Percentiles rank a stretch among this genome's conserved stretches.
These are phyloP conservation scores for Prostheceraeus crozeri DNA, from an alignment of 2,888 invertebrate species.

Conservation along the genomic window DNA sequence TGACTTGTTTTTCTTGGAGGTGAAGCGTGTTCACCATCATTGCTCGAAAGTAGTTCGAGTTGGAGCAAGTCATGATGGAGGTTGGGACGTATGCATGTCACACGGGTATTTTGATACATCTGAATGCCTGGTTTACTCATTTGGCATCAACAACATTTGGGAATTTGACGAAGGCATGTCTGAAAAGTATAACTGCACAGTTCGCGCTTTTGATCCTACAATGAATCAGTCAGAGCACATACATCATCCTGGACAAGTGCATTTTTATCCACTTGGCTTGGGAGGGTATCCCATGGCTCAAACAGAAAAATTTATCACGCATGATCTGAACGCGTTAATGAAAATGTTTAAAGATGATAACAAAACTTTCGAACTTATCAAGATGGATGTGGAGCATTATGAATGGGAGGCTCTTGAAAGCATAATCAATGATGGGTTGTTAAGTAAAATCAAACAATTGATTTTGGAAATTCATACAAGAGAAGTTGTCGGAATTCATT, in stretches of 20 bases:
- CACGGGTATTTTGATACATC: background rate
- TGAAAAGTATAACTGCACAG: background rate
- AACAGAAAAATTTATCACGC: too few species aligned
- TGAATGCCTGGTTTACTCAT: background rate
- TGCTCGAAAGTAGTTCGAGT: too few species aligned
- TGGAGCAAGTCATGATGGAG: too few species aligned
- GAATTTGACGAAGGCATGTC: background rate
- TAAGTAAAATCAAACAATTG: background rate
- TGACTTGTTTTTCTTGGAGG: too few species aligned
- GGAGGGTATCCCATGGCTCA: background rate
- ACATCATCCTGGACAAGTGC: too few species aligned
- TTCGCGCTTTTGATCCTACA: constrained; percentile 1
- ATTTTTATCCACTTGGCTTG: too few species aligned
- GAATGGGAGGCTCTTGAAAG: background rate
- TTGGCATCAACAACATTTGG: constrained; percentile 3
- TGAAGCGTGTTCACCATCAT: too few species aligned
- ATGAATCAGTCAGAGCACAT: background rate
- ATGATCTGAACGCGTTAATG: too few species aligned
- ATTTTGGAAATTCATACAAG: constrained; percentile 1
- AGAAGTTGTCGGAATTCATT: too few species aligned
- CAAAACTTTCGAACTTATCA: background rate
- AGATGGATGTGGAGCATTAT: background rate
- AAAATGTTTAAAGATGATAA: too few species aligned
- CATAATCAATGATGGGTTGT: background rate
- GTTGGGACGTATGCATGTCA: background rate